phyloP scores from a whole-genome alignment of 2,113 vertebrate species.

The Platanista minor region DNA sequence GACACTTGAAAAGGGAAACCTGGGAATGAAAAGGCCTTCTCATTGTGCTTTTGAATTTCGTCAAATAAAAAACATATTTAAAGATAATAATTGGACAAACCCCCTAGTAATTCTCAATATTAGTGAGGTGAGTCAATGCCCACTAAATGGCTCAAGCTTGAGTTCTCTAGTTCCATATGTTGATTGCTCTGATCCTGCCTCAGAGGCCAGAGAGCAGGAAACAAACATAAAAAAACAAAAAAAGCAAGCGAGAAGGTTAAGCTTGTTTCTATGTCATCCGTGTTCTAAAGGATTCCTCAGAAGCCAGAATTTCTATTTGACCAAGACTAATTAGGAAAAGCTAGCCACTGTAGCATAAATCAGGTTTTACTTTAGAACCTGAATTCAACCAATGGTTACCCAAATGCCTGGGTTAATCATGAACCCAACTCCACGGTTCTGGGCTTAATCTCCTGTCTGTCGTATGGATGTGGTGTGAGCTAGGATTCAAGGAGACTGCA shows the following conservation, averaged over 20 bases:
- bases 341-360: not conserved
- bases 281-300: not conserved
- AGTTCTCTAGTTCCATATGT: not conserved
- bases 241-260: not conserved
- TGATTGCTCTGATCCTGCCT: not conserved
- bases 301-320: not conserved
- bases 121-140: not conserved
- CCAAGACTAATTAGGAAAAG: not conserved
- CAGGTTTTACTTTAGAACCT: not conserved
- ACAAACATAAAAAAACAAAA: not conserved
- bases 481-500: not conserved
- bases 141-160: not conserved
- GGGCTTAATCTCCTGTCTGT: not conserved
- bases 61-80: not conserved
- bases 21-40: not conserved
- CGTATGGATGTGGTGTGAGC: not conserved
- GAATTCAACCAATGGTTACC: not conserved
- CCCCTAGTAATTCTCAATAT: not conserved
- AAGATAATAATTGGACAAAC: not conserved
- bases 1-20: not conserved
- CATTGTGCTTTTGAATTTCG: not conserved
- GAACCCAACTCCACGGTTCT: not conserved
- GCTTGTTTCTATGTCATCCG: not conserved
- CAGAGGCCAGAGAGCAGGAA: not conserved
- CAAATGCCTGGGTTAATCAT: not conserved